Conservation (phyloP, 2,797 vertebrate genomes). For the Centropyge bicolor region DNA sequence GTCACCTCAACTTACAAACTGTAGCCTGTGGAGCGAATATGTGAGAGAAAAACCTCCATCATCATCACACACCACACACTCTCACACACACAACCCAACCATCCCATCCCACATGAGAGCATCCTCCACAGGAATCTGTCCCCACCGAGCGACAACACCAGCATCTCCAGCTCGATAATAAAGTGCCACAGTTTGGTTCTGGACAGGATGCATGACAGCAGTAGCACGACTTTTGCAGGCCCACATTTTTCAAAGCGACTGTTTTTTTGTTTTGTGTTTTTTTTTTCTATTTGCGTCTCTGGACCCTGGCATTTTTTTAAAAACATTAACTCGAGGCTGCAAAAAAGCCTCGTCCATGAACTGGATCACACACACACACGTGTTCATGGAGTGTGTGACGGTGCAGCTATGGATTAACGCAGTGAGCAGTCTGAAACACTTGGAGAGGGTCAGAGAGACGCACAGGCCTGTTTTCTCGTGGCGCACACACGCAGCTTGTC, state of each 20-base stretch:
- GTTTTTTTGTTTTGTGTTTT: not conserved
- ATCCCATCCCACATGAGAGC: constrained; percentile 40
- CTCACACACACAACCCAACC: constrained; percentile 59
- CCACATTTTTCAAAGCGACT: constrained; percentile 60
- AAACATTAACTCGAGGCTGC: constrained; percentile 40
- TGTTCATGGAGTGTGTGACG: constrained; percentile 59
- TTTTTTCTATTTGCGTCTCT: constrained; percentile 40
- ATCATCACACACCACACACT: constrained; percentile 55
- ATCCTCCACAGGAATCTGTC: constrained; percentile 73
- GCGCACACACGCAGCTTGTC: constrained; percentile 68
- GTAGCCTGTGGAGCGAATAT: constrained; percentile 68
- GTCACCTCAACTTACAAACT: constrained; percentile 75
- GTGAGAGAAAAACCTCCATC: constrained; percentile 68
- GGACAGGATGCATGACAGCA: constrained; percentile 75
- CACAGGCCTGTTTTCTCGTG: constrained; percentile 59
- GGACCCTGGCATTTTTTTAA: constrained; percentile 28
- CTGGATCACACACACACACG: constrained; percentile 64
- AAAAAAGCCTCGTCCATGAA: constrained; percentile 43
- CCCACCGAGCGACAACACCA: constrained; percentile 58
- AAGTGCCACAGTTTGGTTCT: constrained; percentile 90
- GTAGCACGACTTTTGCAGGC: constrained; percentile 70
- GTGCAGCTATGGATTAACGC: constrained; percentile 57
- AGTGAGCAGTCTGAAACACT: constrained; percentile 71
- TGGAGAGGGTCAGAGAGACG: constrained; percentile 54
- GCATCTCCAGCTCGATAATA: constrained; percentile 82